Base-by-base conservation (phyloP, 2,113 vertebrate species). In the Phasianus colchicus region DNA sequence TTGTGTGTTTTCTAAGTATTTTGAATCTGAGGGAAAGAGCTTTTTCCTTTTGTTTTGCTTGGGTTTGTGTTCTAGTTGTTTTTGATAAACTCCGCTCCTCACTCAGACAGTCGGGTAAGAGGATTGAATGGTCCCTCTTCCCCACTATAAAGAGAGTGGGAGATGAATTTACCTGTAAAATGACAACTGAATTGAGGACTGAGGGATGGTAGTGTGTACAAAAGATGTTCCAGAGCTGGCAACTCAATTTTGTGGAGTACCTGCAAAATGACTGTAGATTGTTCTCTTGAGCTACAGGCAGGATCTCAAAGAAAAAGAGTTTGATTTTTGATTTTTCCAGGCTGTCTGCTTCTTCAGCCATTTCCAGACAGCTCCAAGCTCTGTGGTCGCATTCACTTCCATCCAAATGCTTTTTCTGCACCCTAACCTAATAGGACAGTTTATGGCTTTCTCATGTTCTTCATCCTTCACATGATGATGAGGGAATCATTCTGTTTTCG, bases 131-230 rank as follows among this genome's bases (percentile, higher is more conserved):
- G 18, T 83, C 50, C 16, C 27, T 2, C 1, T 65, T 83, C n/a
- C 66, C 14, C 40, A 11, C 45, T 70, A 4, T 45, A 61, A 67
- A 72, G 65, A 38, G 6, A 82, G 4, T 7, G 34, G 63, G 60
- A 88, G 73, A 57, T 83, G 47, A 88, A 77, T 91, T 86, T 77
- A 47, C 22, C 50, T 86, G 34, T 36, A 67, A 77, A 94, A 77
- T 50, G 32, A 65, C 38, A 63, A 20, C 48, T 60, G 48, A 73
- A 27, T n/a, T 48, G 29, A 86, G 30, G 45, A 30, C 9, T 83
- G 79, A 60, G 20, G 58, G 38, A 21, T 40, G 58, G 36, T 8
- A 47, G 66, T 36, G 48, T 10, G 9, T 47, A n/a, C 22, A 45
- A 58, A 89, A 74, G 65, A 38, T 17, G 14, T 82, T 76, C 88